Evolutionary conservation across 2,113 vertebrate species (phyloP).

Genomic region (Ascaphus truei): DNA sequence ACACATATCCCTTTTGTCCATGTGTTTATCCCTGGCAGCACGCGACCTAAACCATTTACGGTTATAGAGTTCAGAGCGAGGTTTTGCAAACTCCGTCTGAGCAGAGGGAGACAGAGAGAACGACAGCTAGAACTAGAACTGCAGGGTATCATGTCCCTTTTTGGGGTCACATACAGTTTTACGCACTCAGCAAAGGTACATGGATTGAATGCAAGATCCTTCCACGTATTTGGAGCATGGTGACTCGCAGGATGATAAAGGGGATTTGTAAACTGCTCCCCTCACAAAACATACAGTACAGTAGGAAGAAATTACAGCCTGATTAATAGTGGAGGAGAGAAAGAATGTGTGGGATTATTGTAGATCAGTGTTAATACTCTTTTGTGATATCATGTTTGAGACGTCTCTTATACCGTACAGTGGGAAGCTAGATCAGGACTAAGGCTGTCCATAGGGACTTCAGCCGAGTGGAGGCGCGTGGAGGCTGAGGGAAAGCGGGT

Average conservation of each 20-base stretch:
- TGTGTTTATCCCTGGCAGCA: no score
- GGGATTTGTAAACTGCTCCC: constrained; percentile 10
- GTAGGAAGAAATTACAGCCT: not conserved
- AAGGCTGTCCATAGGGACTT: no score
- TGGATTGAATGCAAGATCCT: constrained; percentile 4
- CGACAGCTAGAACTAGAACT: not conserved
- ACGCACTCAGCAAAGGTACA: constrained; percentile 2
- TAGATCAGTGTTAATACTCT: not conserved
- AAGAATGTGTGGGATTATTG: not conserved
- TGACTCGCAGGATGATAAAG: constrained; percentile 5
- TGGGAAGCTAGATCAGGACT: not conserved
- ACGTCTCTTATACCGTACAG: not conserved
- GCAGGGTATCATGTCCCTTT: not conserved
- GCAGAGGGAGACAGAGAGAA: no score
- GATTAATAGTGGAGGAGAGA: not conserved
- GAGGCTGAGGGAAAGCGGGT: no score
- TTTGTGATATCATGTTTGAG: not conserved
- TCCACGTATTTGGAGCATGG: constrained; percentile 11
- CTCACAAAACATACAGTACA: not conserved
- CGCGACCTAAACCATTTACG: no score
- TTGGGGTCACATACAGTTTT: constrained; percentile 18
- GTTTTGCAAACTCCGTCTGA: no score
- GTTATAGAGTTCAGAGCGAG: no score
- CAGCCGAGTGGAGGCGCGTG: no score
- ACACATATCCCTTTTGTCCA: no score